Base-by-base conservation (phyloP, 2,888 invertebrate genomes). In the Buathra laborator region DNA sequence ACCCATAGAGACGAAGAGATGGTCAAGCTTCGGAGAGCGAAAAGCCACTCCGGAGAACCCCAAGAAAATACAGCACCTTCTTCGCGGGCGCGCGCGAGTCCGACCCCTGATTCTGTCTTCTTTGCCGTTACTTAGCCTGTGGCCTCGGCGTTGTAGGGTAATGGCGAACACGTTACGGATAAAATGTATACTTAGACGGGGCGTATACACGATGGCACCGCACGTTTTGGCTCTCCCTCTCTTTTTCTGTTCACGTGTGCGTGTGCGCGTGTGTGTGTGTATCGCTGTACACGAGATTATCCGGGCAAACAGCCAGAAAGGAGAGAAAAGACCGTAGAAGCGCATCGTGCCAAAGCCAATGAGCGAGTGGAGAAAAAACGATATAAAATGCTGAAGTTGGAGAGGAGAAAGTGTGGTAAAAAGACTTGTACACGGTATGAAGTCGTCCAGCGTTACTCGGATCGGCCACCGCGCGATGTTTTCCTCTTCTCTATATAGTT, bases 81-180 rank as follows among this genome's bases (percentile, higher is more conserved):
- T 37, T 37, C 37, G 37, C 37, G 37, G 37, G 37, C 10, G 62
- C 72, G 68, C 74, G 71, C 59, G 48, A 24, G 32, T 80, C 51
- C 70, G 70, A 72, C 53, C 51, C 68, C 77, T 62, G 48, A 62
- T 48, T 66, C 75, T 51, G 75, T 37, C 75, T 64, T 16, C 48
- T 88, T 86, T 88, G 89, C 89, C 93, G 91, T 93, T 92, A 92
- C 91, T 92, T 91, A 92, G 93, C 92, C 91, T 90, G 90, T 92
- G 91, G 92, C 92, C 89, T 90, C 90, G 87, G 87, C 90, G 90
- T 91, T 93, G 92, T 92, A 92, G 93, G 92, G 92, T 94, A 93
- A 94, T 94, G 93, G 93, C 93, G 93, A 93, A 93, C 93, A 93
- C 93, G 93, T 94, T 93, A 93, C 91, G 91, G 93, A 91, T 94